Conservation (phyloP, 2,113 vertebrate genomes). For the Callopanchax toddi region DNA sequence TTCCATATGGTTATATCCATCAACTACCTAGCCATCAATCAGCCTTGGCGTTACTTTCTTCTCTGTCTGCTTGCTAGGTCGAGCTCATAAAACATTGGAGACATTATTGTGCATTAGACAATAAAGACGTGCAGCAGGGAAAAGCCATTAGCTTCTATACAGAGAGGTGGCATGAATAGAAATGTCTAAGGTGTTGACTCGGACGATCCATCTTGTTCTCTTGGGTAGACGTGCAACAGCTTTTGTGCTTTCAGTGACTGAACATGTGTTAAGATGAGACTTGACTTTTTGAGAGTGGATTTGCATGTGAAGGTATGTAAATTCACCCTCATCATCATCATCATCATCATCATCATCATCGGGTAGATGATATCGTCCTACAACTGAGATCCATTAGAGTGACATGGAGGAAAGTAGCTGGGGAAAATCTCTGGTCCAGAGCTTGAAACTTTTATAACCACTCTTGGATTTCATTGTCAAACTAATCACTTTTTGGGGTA, state of each 20-base stretch:
- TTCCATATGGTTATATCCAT: conserved; percentile 69
- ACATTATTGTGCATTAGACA: conserved; percentile 74
- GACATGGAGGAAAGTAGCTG: conserved; percentile 8
- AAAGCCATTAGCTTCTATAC: conserved; percentile 68
- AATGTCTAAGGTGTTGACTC: conserved; percentile 55
- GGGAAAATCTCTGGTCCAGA: conserved; percentile 6
- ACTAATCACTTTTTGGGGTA: not conserved
- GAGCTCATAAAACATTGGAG: conserved; percentile 70
- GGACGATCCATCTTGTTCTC: conserved; percentile 62
- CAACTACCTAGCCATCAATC: conserved; percentile 66
- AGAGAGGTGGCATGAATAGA: conserved; percentile 61
- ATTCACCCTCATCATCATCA: not conserved
- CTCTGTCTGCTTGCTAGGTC: conserved; percentile 61
- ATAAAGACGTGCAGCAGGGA: conserved; percentile 68
- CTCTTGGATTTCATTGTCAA: not conserved
- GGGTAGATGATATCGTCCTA: no score
- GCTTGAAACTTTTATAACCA: not conserved
- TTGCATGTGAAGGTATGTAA: conserved; percentile 16
- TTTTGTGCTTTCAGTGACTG: conserved; percentile 38
- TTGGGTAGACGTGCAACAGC: conserved; percentile 29
- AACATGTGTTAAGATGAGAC: conserved; percentile 36
- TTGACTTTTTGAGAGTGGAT: conserved; percentile 10
- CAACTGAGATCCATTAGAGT: conserved; percentile 13
- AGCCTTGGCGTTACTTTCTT: conserved; percentile 60
- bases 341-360: conserved; percentile 26